phyloP scores from a whole-genome alignment of 2,797 vertebrate species.

The Rhinella marina region DNA sequence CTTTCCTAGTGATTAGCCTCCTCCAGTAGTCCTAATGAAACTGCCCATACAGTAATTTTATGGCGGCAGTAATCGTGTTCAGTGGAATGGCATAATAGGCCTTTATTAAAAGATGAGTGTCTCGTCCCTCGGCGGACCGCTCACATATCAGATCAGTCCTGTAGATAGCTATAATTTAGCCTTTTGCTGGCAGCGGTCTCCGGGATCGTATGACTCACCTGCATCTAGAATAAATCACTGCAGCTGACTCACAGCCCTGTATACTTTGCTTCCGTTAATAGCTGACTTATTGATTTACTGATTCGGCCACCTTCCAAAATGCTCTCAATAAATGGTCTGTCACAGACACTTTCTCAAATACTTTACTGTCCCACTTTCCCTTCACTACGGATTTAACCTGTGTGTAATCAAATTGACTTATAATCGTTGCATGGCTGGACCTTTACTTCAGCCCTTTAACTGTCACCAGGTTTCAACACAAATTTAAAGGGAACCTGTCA shows the following conservation, averaged over 20 bases:
- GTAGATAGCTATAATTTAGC: slow-evolving; percentile 18
- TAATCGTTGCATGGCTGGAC: background rate
- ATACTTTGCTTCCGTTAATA: slow-evolving; percentile 36
- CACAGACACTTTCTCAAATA: slow-evolving; percentile 40
- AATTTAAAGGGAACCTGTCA: no score
- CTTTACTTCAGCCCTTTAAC: background rate
- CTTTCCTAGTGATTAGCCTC: no score
- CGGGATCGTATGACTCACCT: background rate
- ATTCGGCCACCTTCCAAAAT: slow-evolving; percentile 43
- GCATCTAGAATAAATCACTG: slow-evolving; percentile 34
- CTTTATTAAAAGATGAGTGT: background rate
- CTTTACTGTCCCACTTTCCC: slow-evolving; percentile 33
- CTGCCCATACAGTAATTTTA: background rate
- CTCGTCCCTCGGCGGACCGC: background rate
- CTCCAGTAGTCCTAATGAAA: no score
- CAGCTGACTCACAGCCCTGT: background rate
- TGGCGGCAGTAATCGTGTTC: background rate
- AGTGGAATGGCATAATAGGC: background rate
- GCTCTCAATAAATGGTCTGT: slow-evolving; percentile 40
- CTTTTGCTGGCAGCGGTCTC: slow-evolving; percentile 1
- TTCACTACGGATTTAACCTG: slow-evolving; percentile 25
- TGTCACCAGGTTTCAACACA: background rate
- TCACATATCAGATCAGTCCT: background rate
- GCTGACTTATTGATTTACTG: slow-evolving; percentile 51
- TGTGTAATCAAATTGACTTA: slow-evolving; percentile 32